Evolutionary conservation across 2,888 invertebrate genomes (phyloP), one percentile per base, ranked within the genome.

Genomic region (Cryptosula pallasiana): DNA sequence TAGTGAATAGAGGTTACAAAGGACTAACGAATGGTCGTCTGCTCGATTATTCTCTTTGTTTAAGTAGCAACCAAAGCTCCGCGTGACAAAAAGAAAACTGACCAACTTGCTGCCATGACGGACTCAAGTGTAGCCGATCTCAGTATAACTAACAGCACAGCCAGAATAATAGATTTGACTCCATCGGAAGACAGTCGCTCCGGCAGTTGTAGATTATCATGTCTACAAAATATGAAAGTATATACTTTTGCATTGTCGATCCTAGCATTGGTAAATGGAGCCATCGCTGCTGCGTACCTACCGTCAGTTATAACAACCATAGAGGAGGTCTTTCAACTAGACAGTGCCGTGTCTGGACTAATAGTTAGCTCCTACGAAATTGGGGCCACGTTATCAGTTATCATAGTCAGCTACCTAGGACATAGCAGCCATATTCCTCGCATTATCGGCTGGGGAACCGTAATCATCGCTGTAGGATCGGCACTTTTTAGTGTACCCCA

Each of bases 331-430:
- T 88, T 88, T 76, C 94, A 95, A 86, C 94, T 95, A 82, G 94
- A 94, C 75, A 94, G 94, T 83, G 92, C 93, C 83, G 90, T 93
- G 77, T 94, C 94, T 71, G 95, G 95, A 73, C 89, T 95, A 79
- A 92, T 95, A 77, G 94, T 95, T 73, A 94, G 94, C 80, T 93
- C 94, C 79, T 95, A 95, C 85, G 95, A 95, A 88, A 79, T 84
- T 69, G 95, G 95, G 81, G 95, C 95, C 86, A 92, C 95, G 78
- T 92, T 94, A 82, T 94, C 95, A 54, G 95, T 95, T 80, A 93
- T 96, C 83, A 95, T 95, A 86, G 95, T 96, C 78, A 94, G 94
- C 82, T 96, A 95, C 85, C 90, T 95, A 81, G 95, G 95, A 77
- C 93, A 94, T 80, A 89, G 93, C 75, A 88, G 95, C 76, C 93